Conservation (phyloP, 2,888 invertebrate species). For the Gordius sp. region DNA sequence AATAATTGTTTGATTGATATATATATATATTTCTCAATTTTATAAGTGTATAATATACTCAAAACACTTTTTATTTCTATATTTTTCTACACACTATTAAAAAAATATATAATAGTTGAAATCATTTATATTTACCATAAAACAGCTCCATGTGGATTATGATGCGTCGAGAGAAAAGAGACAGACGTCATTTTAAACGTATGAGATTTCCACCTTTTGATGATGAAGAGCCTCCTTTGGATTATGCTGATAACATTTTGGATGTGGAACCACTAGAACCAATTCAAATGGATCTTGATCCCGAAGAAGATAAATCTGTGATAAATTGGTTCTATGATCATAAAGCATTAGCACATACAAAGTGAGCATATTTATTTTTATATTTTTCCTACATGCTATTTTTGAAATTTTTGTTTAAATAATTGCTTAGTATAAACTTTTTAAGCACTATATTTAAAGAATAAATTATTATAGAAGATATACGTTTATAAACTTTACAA, state of each 20-base stretch:
- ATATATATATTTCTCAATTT: neutral
- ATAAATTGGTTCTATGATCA: constrained; percentile 96
- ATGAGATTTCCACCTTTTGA: constrained; percentile 99
- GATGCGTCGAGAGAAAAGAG: constrained; percentile 95
- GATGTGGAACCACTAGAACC: constrained; percentile 97
- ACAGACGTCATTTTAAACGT: constrained; percentile 87
- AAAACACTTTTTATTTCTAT: neutral
- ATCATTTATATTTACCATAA: neutral
- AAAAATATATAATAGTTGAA: too few species aligned
- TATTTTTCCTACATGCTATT: too few species aligned
- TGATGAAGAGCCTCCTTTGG: constrained; percentile 94
- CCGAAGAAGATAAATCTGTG: constrained; percentile 48
- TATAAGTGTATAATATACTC: neutral
- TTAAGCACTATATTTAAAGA: too few species aligned
- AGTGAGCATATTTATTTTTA: constrained; percentile 33
- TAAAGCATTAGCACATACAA: constrained; percentile 69
- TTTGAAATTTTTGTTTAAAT: too few species aligned
- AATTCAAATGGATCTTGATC: constrained; percentile 85
- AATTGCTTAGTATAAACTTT: too few species aligned
- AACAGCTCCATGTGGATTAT: constrained; percentile 94
- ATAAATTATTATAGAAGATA: too few species aligned
- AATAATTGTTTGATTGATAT: constrained; percentile 9
- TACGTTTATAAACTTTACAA: neutral
- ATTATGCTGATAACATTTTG: constrained; percentile 92
- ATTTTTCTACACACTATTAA: constrained; percentile 6